Evolutionary conservation across 2,797 vertebrate genomes (phyloP), one percentile per base, ranked within the genome.

Genomic region (Melanotaenia parkinsoni): DNA sequence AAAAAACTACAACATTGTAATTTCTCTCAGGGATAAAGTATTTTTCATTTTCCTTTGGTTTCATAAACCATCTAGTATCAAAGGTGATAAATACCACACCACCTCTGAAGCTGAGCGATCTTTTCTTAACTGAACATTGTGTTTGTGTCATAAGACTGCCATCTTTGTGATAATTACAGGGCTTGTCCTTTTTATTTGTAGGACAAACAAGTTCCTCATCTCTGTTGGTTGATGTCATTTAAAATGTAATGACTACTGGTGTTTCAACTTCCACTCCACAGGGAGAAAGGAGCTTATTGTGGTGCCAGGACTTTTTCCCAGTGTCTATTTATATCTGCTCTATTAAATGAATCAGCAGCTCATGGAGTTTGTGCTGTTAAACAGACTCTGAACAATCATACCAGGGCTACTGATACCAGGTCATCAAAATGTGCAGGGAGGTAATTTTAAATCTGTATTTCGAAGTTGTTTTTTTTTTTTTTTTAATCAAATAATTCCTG

Each of bases 291-390:
- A 37, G 58, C 24, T 81, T 68, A 51, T 3, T 47, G 43, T 11
- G 10, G 63, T 64, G 77, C 68, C 72, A 75, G 74, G 75, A 84
- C 82, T 88, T 88, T 88, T 81, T 82, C 72, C 54, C 74, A 0
- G 5, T 2, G n/a, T 69, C 79, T 88, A 85, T 89, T 85, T 91
- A 63, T 90, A 82, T 72, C 63, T 28, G 32, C 33, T 50, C 13
- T 54, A 54, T 1, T 72, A 20, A 71, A 67, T 80, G 72, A 88
- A 76, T 85, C 81, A 82, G 77, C 67, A 65, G 69, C 22, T 18
- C 43, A 24, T 20, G 20, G 74, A 58, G 53, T 67, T 54, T 43
- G 76, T 47, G 47, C 70, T 24, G 60, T 65, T 66, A 66, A 76
- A 62, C 20, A 6, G 40, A 16, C 63, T 47, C 63, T 30, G 62